Conservation (phyloP, 2,113 vertebrate genomes). For the Sylvicapra grimmia region DNA sequence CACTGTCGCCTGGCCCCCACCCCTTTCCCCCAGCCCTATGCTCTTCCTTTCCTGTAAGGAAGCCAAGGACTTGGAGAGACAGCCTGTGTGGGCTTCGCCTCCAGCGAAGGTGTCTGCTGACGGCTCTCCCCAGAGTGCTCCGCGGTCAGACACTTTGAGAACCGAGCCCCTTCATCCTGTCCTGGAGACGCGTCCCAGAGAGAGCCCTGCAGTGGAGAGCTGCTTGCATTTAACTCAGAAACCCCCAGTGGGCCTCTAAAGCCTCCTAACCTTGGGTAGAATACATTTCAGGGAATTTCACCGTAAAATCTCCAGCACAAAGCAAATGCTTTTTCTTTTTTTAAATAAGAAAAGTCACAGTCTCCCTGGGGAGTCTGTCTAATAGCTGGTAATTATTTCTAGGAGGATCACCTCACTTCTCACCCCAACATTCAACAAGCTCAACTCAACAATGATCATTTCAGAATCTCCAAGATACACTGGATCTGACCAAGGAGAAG, state of each 20-base stretch:
- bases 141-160: accelerated
- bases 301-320: not conserved
- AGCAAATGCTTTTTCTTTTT: not conserved
- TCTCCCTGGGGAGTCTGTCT: not conserved
- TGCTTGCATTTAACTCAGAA: not conserved
- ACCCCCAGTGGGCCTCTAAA: not conserved
- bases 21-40: not conserved
- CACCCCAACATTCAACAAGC: not conserved
- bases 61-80: not conserved
- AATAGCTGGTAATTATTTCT: not conserved
- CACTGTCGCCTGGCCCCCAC: not conserved
- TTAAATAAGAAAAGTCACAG: not conserved
- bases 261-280: not conserved
- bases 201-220: not conserved
- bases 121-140: not conserved
- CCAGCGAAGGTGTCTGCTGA: not conserved
- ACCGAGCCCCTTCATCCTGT: not conserved
- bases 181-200: not conserved
- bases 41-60: not conserved
- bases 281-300: not conserved
- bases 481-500: not conserved
- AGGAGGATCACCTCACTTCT: not conserved
- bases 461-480: not conserved
- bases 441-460: not conserved
- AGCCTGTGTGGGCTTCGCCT: not conserved